phyloP scores from a whole-genome alignment of 1,140 invertebrate genomes.

The Lasioglossum albipes region DNA sequence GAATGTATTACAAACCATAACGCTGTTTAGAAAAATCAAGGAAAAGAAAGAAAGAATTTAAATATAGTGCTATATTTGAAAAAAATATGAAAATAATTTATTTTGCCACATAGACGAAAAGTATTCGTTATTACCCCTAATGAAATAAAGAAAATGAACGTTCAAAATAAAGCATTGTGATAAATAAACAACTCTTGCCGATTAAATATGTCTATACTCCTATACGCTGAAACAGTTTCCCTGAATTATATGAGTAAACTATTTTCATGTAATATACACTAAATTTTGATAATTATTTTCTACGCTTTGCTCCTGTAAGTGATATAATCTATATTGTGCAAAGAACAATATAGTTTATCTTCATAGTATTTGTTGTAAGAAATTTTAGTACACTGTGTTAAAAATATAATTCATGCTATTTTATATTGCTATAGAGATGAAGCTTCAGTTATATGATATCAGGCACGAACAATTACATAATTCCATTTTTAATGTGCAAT shows the following conservation, averaged over 20 bases:
- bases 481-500: slow-evolving; percentile 16
- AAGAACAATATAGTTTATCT: slow-evolving; percentile 14
- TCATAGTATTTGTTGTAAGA: slow-evolving; percentile 12
- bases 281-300: background rate
- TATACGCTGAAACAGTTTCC: background rate
- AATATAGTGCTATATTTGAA: background rate
- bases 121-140: background rate
- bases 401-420: slow-evolving; percentile 19
- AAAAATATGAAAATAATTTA: background rate
- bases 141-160: background rate
- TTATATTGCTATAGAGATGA: slow-evolving; percentile 10
- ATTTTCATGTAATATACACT: background rate
- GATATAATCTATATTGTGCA: background rate
- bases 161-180: background rate
- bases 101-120: background rate
- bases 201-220: background rate
- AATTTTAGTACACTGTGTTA: slow-evolving; percentile 20
- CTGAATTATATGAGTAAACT: background rate
- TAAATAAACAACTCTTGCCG: background rate
- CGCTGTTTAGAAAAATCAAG: background rate
- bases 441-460: slow-evolving; percentile 9
- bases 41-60: background rate
- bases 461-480: background rate
- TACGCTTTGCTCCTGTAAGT: background rate
- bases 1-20: background rate